Percentiles rank a stretch among this genome's conserved stretches.
phyloP scores from a whole-genome alignment of 2,888 invertebrate species.

The Erebia ligea region DNA sequence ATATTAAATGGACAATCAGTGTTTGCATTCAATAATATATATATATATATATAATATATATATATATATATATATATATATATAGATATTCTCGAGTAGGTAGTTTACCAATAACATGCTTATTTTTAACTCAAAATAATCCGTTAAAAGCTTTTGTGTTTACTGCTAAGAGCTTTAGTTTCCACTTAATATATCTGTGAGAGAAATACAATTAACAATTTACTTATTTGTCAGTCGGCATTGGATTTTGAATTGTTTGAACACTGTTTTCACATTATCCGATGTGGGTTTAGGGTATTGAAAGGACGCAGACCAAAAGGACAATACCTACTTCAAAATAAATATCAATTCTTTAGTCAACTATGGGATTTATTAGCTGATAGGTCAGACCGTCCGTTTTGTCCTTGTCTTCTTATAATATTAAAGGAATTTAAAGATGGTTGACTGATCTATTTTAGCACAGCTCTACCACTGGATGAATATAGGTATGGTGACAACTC shows the following conservation, averaged over 20 bases:
- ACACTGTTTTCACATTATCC: background rate
- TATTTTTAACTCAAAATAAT: background rate
- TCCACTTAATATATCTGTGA: background rate
- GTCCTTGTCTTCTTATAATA: too few relatives aligned
- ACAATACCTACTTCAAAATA: background rate
- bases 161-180: background rate
- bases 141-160: slow-evolving; percentile 9
- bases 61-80: too few relatives aligned
- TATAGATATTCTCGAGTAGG: background rate
- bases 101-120: background rate
- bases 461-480: too few relatives aligned
- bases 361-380: too few relatives aligned
- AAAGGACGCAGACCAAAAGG: background rate
- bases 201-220: background rate
- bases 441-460: too few relatives aligned
- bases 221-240: background rate
- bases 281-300: background rate
- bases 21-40: background rate
- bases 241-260: background rate
- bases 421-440: too few relatives aligned
- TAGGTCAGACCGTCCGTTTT: too few relatives aligned
- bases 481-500: too few relatives aligned
- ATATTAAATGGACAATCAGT: too few relatives aligned
- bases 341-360: background rate
- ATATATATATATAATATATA: too few relatives aligned